phyloP scores from a whole-genome alignment of 2,888 invertebrate species.

The Eupithecia insigniata region DNA sequence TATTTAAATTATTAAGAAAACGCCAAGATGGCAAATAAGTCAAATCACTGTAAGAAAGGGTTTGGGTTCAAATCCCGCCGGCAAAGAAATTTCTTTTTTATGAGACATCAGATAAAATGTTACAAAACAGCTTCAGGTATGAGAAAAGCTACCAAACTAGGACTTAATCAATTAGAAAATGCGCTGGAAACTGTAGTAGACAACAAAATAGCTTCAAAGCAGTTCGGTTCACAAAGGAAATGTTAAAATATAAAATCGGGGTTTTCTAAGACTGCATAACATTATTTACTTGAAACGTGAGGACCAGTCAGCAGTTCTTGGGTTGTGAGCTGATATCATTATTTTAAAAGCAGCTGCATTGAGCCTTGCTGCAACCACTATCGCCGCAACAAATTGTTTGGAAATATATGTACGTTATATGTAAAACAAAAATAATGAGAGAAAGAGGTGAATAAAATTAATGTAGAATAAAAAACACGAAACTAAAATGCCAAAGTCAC shows the following conservation, averaged over 20 bases:
- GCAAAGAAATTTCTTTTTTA: not conserved
- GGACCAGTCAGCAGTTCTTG: slow-evolving; percentile 19
- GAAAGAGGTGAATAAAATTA: not conserved
- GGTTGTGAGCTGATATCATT: not conserved
- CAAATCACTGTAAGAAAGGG: not conserved
- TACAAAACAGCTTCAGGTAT: not conserved
- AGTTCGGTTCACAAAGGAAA: slow-evolving; percentile 26
- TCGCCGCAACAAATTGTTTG: not conserved
- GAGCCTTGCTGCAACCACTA: not conserved
- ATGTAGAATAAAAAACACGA: not conserved
- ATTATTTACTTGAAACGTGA: slow-evolving; percentile 27
- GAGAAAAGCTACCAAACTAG: not conserved
- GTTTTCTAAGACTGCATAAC: slow-evolving; percentile 21
- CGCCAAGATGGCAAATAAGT: too few species aligned
- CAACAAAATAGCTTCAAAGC: slow-evolving; percentile 19
- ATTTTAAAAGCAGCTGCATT: not conserved
- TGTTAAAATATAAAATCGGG: slow-evolving; percentile 26
- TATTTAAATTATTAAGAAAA: too few species aligned
- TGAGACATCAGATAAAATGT: not conserved
- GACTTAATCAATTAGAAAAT: not conserved
- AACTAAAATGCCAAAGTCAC: not conserved
- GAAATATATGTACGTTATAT: not conserved
- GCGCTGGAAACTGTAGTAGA: not conserved
- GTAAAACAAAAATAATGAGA: not conserved
- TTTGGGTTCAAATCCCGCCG: not conserved